A percentile compares a stretch with the other conserved stretches of the same genome.
Conservation (phyloP, 23 tunicate species). For the Halocynthia roretzi region DNA sequence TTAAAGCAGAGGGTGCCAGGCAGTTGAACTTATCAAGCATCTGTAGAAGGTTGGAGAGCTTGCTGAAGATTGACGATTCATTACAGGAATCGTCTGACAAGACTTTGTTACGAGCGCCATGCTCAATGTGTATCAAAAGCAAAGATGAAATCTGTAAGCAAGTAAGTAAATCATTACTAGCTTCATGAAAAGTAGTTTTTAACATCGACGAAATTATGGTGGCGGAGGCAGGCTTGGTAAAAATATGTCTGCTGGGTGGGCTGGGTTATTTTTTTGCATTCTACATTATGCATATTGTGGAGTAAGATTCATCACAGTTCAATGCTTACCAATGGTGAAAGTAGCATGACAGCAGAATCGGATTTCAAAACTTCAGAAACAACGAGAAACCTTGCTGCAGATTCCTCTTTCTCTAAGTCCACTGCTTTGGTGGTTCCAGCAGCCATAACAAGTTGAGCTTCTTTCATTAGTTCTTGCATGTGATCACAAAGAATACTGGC, state of each 20-base stretch:
- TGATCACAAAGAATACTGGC: too few species aligned
- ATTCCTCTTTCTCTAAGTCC: neutral
- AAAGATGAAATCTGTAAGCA: slow-evolving; percentile 8
- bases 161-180: neutral
- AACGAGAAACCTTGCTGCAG: neutral
- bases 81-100: neutral
- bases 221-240: neutral
- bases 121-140: slow-evolving; percentile 7
- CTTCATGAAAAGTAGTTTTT: too few species aligned
- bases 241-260: neutral
- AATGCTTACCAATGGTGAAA: neutral
- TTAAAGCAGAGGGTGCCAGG: neutral
- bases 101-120: slow-evolving; percentile 4
- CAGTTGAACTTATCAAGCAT: slow-evolving; percentile 5
- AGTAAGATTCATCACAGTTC: too few species aligned
- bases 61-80: neutral
- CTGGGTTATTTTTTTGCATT: neutral
- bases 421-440: too few species aligned
- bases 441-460: too few species aligned
- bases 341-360: neutral
- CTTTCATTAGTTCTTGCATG: too few species aligned
- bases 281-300: too few species aligned
- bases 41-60: slow-evolving; percentile 3
- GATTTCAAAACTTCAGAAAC: neutral
- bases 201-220: neutral